Evolutionary conservation across 2,797 vertebrate genomes (phyloP).

Genomic region (Leucoraja ocellata): DNA sequence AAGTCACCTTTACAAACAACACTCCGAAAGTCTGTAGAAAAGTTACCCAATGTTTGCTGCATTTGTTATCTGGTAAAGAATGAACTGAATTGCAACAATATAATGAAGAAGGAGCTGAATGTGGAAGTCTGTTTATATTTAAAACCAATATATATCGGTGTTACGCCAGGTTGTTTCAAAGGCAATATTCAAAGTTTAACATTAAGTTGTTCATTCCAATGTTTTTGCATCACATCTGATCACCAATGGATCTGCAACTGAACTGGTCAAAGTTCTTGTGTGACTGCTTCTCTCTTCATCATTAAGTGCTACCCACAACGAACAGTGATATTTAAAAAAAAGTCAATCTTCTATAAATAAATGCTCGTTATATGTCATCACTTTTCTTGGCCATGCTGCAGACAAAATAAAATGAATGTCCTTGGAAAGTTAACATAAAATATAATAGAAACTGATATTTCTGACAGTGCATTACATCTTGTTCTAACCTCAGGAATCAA

Average conservation of each 20-base stretch:
- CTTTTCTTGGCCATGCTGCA: neutral
- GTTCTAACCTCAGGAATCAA: neutral
- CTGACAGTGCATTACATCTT: neutral
- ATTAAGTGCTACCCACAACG: neutral
- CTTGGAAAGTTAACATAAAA: neutral
- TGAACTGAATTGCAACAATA: neutral
- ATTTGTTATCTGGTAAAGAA: neutral
- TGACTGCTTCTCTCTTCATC: neutral
- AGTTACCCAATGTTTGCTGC: neutral
- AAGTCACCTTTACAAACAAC: neutral
- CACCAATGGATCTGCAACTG: neutral
- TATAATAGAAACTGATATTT: constrained; percentile 1
- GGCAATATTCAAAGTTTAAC: too few relatives aligned
- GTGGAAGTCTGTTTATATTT: neutral
- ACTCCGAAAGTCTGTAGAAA: neutral
- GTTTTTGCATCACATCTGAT: neutral
- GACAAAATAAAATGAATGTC: neutral
- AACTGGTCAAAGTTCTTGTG: neutral
- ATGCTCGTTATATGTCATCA: neutral
- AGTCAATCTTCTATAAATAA: neutral
- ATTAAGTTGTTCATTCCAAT: neutral
- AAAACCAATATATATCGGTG: neutral
- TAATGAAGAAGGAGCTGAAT: neutral
- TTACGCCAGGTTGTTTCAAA: too few relatives aligned
- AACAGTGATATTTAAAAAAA: neutral